Percentiles rank a stretch among this genome's conserved stretches.
phyloP scores from a whole-genome alignment of 2,113 vertebrate genomes.

The Hippoglossus stenolepis region DNA sequence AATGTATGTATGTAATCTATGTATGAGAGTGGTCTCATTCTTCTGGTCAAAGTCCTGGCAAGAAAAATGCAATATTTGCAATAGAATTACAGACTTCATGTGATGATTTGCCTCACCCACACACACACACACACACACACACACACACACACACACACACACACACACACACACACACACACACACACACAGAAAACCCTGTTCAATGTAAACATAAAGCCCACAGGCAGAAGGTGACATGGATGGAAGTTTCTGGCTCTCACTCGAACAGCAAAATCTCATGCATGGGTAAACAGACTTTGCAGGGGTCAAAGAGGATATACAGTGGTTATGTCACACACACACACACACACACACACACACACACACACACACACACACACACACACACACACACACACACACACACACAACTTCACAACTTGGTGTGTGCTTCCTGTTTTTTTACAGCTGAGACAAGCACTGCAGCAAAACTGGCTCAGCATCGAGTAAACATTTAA shows the following conservation, averaged over 20 bases:
- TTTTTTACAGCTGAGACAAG: conserved; percentile 36
- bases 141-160: no score
- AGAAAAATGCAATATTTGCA: no score
- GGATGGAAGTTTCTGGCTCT: conserved; percentile 4
- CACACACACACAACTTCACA: not conserved
- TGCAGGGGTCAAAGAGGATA: conserved; percentile 26
- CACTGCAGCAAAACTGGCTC: conserved; percentile 37
- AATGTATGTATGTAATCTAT: no score
- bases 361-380: conserved; percentile 12
- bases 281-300: conserved; percentile 15
- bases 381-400: conserved; percentile 5
- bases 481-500: conserved; percentile 38
- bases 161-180: no score
- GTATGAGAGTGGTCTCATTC: no score
- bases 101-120: no score
- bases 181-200: no score
- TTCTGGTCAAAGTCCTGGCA: no score
- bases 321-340: conserved; percentile 13
- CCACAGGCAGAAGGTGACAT: not conserved
- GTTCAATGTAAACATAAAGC: not conserved
- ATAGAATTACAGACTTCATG: no score
- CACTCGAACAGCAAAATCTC: conserved; percentile 15
- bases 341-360: conserved; percentile 7
- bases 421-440: not conserved
- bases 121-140: no score